These are phyloP conservation scores for Chrysaora quinquecirrha DNA, from an alignment of 30 jellyfish, hydroid and myxozoan genomes.

Conservation along the genomic window DNA sequence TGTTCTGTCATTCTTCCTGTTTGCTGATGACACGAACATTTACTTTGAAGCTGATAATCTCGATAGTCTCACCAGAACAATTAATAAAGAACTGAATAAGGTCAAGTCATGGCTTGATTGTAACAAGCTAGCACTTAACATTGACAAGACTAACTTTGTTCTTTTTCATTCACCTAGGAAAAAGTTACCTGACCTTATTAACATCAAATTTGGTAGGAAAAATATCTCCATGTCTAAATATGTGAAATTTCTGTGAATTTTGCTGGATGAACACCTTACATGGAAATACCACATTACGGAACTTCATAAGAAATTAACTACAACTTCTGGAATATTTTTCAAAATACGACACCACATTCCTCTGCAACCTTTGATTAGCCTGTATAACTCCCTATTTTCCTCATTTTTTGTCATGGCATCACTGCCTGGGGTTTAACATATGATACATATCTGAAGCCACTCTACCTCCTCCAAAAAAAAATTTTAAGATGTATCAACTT, in stretches of 20 bases:
- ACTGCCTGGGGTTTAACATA: too few species aligned
- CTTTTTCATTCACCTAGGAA: too few species aligned
- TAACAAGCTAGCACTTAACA: too few species aligned
- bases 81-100: too few species aligned
- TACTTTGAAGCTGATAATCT: not conserved
- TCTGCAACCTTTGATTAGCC: not conserved
- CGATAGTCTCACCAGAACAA: not conserved
- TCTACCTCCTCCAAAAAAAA: too few species aligned
- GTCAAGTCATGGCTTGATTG: too few species aligned
- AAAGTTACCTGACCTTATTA: too few species aligned
- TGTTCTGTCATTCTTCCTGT: not conserved
- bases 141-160: too few species aligned
- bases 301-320: not conserved
- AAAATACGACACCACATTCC: not conserved
- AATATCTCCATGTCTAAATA: not conserved
- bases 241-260: not conserved
- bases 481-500: too few species aligned
- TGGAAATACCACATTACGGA: too few species aligned
- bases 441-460: too few species aligned
- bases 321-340: not conserved
- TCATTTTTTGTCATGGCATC: not conserved
- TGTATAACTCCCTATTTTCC: not conserved
- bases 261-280: not conserved
- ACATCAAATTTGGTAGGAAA: too few species aligned
- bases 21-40: not conserved